A percentile compares a stretch with the other conserved stretches of the same genome.
Conservation (phyloP, 1,140 invertebrate genomes). For the Drosophila bipectinata region DNA sequence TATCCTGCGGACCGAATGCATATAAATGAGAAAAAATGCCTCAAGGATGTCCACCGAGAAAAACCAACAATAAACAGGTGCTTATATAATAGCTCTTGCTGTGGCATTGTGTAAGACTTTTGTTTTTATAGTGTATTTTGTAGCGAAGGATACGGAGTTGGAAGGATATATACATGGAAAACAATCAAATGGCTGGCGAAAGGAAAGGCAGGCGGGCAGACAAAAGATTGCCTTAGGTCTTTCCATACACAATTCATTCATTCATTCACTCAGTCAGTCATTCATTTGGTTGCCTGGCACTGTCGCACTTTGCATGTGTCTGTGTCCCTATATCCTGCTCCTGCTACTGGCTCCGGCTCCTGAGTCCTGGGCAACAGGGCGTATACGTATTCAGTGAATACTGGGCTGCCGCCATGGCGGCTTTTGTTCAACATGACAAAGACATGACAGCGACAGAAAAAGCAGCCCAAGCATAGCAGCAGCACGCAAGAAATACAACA, state of each 20-base stretch:
- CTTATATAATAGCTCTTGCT: not conserved
- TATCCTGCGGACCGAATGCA: slow-evolving; percentile 61
- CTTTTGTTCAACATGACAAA: slow-evolving; percentile 81
- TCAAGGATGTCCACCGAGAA: slow-evolving; percentile 31
- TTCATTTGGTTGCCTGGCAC: slow-evolving; percentile 66
- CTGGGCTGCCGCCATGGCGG: slow-evolving; percentile 45
- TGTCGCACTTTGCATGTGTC: slow-evolving; percentile 63
- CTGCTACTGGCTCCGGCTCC: not conserved
- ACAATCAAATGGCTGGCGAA: slow-evolving; percentile 71
- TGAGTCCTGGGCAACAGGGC: slow-evolving; percentile 39
- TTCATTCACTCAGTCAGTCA: slow-evolving; percentile 59
- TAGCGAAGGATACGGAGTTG: not conserved
- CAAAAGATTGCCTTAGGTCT: slow-evolving; percentile 75
- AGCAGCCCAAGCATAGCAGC: slow-evolving; percentile 8
- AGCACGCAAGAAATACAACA: slow-evolving; percentile 32
- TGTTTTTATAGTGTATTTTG: slow-evolving; percentile 2
- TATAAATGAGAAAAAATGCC: slow-evolving; percentile 64
- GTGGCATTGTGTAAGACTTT: not conserved
- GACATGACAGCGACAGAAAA: slow-evolving; percentile 68
- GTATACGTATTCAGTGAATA: slow-evolving; percentile 60
- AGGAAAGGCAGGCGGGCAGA: slow-evolving; percentile 35
- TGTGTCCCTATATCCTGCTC: slow-evolving; percentile 23
- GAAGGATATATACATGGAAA: slow-evolving; percentile 49
- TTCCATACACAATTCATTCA: slow-evolving; percentile 48
- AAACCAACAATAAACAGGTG: slow-evolving; percentile 4